A percentile compares a stretch with the other conserved stretches of the same genome.
Conservation (phyloP, 1,140 invertebrate species). For the Nasonia longicornis region DNA sequence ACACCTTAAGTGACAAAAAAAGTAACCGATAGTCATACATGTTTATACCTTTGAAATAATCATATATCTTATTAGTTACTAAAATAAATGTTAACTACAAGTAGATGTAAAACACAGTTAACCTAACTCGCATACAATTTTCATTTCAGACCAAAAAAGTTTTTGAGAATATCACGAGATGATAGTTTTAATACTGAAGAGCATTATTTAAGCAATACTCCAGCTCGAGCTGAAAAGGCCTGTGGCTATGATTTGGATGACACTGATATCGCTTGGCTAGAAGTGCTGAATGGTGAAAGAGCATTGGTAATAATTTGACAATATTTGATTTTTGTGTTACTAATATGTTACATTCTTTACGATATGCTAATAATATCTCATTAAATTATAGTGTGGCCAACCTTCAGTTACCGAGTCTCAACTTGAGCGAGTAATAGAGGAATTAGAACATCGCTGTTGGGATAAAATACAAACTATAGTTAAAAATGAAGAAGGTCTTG, state of each 20-base stretch:
- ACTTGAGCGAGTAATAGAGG: conserved; percentile 92
- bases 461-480: conserved; percentile 94
- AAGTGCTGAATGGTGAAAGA: conserved; percentile 87
- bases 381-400: conserved; percentile 73
- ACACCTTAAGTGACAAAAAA: too few species aligned
- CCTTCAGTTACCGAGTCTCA: conserved; percentile 84
- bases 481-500: conserved; percentile 93
- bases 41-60: too few species aligned
- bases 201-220: conserved; percentile 88
- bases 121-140: background rate
- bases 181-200: conserved; percentile 86
- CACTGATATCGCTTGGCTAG: conserved; percentile 91
- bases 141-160: conserved; percentile 87
- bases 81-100: background rate
- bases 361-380: background rate
- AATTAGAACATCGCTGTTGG: conserved; percentile 92
- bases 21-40: too few species aligned
- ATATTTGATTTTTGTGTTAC: background rate
- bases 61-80: background rate
- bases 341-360: background rate
- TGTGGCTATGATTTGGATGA: conserved; percentile 97
- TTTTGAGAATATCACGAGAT: conserved; percentile 90
- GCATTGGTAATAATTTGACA: conserved; percentile 66
- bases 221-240: conserved; percentile 88
- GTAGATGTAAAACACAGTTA: too few species aligned